Conservation (phyloP, 2,888 invertebrate genomes). For the Acheta domesticus region DNA sequence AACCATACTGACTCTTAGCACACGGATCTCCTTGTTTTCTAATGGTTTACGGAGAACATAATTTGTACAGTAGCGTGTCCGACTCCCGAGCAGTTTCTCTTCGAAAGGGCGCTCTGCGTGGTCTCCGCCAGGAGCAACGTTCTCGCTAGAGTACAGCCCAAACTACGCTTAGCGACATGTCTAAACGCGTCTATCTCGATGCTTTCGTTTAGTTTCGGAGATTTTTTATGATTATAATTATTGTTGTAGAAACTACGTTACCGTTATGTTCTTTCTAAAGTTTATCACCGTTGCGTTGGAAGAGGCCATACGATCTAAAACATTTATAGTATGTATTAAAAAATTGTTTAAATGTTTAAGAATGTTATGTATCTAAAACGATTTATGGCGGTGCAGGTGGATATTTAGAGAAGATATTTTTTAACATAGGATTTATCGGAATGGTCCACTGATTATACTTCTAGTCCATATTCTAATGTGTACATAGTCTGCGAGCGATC, state of each 20-base stretch:
- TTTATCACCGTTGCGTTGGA: conserved; percentile 7
- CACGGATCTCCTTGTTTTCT: not conserved
- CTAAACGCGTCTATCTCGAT: conserved; percentile 18
- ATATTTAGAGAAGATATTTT: conserved; percentile 10
- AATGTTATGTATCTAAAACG: not conserved
- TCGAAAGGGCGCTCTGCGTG: not conserved
- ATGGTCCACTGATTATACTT: not conserved
- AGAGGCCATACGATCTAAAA: conserved; percentile 18
- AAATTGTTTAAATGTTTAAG: not conserved
- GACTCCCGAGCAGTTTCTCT: not conserved
- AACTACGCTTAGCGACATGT: conserved; percentile 1
- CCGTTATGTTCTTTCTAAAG: not conserved
- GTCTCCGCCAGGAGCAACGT: not conserved
- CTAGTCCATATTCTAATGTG: conserved; percentile 2
- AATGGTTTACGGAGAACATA: conserved; percentile 1
- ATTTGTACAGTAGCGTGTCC: not conserved
- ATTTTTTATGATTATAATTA: no score
- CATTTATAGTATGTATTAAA: not conserved
- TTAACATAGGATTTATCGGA: not conserved
- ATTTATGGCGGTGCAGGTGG: conserved; percentile 3
- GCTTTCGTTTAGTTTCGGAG: not conserved
- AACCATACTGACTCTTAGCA: not conserved
- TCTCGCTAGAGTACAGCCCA: not conserved
- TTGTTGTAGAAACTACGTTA: not conserved
- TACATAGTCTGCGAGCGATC: not conserved